Evolutionary conservation across 2,797 vertebrate species (phyloP).

Genomic region (Poecilia velifera): DNA sequence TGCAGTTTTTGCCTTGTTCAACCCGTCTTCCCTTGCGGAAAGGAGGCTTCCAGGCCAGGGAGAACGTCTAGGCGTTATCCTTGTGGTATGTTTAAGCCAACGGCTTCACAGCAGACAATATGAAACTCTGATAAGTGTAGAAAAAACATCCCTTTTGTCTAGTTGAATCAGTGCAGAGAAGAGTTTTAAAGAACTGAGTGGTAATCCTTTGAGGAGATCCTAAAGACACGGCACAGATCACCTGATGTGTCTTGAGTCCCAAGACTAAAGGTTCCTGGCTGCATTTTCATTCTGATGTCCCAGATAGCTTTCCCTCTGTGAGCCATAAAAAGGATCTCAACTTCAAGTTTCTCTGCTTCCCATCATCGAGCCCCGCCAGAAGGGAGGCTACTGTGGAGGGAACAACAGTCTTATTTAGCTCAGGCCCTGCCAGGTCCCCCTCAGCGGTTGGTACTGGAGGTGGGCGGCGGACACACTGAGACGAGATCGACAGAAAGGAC

Average conservation of each 20-base stretch:
- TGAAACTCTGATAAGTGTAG: background rate
- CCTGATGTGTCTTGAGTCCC: slow-evolving; percentile 20
- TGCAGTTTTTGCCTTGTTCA: slow-evolving; percentile 43
- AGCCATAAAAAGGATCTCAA: slow-evolving; percentile 7
- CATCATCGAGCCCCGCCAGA: slow-evolving; percentile 40
- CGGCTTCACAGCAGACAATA: slow-evolving; percentile 8
- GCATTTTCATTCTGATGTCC: background rate
- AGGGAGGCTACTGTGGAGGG: slow-evolving; percentile 68
- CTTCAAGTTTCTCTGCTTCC: slow-evolving; percentile 37
- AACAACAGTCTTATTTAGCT: slow-evolving; percentile 84
- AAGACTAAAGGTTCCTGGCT: background rate
- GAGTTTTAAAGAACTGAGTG: slow-evolving; percentile 2
- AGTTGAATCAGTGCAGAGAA: background rate
- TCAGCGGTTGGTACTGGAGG: slow-evolving; percentile 62
- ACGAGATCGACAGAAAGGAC: slow-evolving; percentile 36
- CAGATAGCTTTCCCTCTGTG: background rate
- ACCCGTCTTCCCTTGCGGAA: slow-evolving; percentile 49
- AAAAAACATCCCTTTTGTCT: background rate
- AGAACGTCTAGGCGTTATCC: slow-evolving; percentile 42
- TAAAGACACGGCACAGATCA: slow-evolving; percentile 12
- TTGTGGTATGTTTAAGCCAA: slow-evolving; percentile 48
- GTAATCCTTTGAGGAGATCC: background rate
- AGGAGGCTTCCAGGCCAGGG: slow-evolving; percentile 29
- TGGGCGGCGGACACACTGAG: background rate
- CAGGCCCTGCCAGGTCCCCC: slow-evolving; percentile 81